Conservation (phyloP, 2,113 vertebrate species). For the Brachyhypopomus occidentalis region DNA sequence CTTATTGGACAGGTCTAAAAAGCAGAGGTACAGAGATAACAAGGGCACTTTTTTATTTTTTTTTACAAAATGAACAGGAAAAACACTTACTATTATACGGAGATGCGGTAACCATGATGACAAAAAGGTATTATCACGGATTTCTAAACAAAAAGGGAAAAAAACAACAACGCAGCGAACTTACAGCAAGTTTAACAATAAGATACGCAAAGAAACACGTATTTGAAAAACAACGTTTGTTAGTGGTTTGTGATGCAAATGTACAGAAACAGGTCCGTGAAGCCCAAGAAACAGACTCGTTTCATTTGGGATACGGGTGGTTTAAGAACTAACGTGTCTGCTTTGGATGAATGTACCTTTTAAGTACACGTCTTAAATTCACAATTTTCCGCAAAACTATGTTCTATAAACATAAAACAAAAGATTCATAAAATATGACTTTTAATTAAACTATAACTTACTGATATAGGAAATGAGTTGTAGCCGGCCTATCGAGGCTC, state of each 20-base stretch:
- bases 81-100: conserved; percentile 12
- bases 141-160: neutral
- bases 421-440: neutral
- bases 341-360: conserved; percentile 14
- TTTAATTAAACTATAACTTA: neutral
- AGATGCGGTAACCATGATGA: conserved; percentile 23
- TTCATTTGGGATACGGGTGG: neutral
- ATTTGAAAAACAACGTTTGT: too few species aligned
- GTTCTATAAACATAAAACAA: neutral
- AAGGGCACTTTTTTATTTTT: too few species aligned
- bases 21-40: too few species aligned
- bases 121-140: neutral
- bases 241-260: too few species aligned
- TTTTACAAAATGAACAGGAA: neutral
- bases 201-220: too few species aligned
- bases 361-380: neutral
- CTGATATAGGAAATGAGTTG: neutral
- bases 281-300: too few species aligned
- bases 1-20: too few species aligned
- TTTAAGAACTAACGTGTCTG: neutral
- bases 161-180: neutral
- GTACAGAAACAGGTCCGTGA: too few species aligned
- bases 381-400: neutral
- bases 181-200: neutral
- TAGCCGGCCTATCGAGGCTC: neutral